Conservation (phyloP, 2,113 vertebrate genomes). For the Alexandromys fortis region DNA sequence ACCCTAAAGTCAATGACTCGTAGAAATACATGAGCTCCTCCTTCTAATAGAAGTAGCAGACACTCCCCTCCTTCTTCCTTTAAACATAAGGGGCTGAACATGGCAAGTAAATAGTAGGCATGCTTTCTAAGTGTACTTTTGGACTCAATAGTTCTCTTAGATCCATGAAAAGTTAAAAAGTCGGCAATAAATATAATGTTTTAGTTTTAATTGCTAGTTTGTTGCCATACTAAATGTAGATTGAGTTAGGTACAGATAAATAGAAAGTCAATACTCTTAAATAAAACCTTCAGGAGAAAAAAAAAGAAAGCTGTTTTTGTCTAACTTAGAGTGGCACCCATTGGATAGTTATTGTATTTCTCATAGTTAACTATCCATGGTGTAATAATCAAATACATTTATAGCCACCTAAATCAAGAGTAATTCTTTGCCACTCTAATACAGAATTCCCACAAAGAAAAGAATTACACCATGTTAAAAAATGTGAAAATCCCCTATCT, state of each 20-base stretch:
- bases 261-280: not conserved
- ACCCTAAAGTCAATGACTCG: conserved; percentile 73
- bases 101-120: conserved; percentile 44
- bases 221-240: not conserved
- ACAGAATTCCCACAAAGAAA: not conserved
- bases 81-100: conserved; percentile 36
- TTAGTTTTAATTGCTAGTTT: conserved; percentile 51
- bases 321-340: not conserved
- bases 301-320: not conserved
- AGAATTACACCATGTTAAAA: not conserved
- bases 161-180: conserved; percentile 7
- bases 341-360: not conserved
- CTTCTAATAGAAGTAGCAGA: conserved; percentile 66
- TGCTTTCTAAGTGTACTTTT: not conserved
- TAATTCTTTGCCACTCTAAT: not conserved
- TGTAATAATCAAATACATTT: not conserved
- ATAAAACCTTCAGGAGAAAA: conserved; percentile 12
- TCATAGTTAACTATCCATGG: not conserved
- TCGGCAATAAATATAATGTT: not conserved
- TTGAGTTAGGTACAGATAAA: not conserved
- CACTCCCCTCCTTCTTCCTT: conserved; percentile 47
- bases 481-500: not conserved
- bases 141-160: conserved; percentile 28
- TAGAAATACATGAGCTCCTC: conserved; percentile 54
- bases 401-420: not conserved